phyloP scores from a whole-genome alignment of 2,888 invertebrate genomes.

The Ophion slaviceki region DNA sequence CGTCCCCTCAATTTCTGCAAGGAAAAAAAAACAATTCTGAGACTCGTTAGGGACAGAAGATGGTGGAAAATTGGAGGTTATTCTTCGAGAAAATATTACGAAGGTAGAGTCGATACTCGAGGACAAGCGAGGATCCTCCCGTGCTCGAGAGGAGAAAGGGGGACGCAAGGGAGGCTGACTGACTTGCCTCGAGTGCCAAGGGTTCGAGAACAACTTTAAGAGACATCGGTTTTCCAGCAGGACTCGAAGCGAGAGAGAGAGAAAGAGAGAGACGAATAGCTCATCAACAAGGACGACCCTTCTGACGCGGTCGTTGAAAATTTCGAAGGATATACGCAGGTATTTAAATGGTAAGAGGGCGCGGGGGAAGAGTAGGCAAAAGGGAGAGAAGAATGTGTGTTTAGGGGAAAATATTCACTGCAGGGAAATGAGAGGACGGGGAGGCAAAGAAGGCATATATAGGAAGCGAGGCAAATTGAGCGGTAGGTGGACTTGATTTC shows the following conservation, averaged over 20 bases:
- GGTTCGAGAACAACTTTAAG: constrained; percentile 49
- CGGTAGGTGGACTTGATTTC: constrained; percentile 82
- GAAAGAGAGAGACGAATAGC: constrained; percentile 52
- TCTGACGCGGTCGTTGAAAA: constrained; percentile 53
- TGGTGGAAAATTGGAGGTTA: constrained; percentile 45
- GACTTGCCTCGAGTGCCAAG: constrained; percentile 44
- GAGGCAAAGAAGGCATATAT: constrained; percentile 81
- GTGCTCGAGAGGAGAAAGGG: neutral
- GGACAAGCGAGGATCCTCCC: constrained; percentile 40
- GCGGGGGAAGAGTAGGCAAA: constrained; percentile 24
- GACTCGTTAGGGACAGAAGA: constrained; percentile 44
- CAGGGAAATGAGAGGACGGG: constrained; percentile 67
- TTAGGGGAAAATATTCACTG: constrained; percentile 22
- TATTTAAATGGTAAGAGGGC: constrained; percentile 10
- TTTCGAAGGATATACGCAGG: constrained; percentile 50
- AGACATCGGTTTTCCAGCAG: constrained; percentile 69
- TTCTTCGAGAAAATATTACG: constrained; percentile 59
- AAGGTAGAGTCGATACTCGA: constrained; percentile 60
- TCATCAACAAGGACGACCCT: constrained; percentile 34
- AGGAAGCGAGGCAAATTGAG: constrained; percentile 82
- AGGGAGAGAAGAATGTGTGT: neutral
- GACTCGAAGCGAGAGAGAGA: constrained; percentile 21
- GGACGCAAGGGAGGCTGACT: constrained; percentile 22
- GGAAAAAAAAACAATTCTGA: constrained; percentile 32
- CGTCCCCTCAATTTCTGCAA: neutral